Conservation (phyloP, 1,140 invertebrate species). For the Triops cancriformis region DNA sequence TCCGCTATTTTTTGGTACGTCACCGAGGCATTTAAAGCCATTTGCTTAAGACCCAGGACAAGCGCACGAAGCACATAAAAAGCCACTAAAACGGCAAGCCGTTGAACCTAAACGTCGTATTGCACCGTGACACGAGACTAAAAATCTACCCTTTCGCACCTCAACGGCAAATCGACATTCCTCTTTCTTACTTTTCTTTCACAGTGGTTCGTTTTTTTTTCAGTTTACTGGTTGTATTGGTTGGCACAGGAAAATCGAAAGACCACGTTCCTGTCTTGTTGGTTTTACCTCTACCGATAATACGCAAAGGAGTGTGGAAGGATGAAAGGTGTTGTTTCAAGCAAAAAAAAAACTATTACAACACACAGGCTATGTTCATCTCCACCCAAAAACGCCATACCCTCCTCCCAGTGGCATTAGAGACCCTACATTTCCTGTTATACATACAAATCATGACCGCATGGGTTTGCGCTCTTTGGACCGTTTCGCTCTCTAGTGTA, state of each 20-base stretch:
- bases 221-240: too few relatives aligned
- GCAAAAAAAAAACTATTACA: slow-evolving; percentile 4
- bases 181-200: neutral
- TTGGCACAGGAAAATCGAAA: neutral
- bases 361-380: neutral
- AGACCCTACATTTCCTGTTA: neutral
- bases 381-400: neutral
- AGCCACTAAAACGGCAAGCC: neutral
- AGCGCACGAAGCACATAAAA: neutral
- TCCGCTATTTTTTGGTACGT: neutral
- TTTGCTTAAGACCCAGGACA: neutral
- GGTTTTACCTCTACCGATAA: neutral
- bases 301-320: too few relatives aligned
- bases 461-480: too few relatives aligned
- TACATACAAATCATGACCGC: neutral
- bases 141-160: neutral
- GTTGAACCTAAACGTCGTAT: slow-evolving; percentile 4
- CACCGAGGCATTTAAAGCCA: neutral
- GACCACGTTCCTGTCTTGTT: neutral
- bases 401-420: slow-evolving; percentile 1
- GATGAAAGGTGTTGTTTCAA: slow-evolving; percentile 12
- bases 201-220: too few relatives aligned
- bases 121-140: slow-evolving; percentile 1
- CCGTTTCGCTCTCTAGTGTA: neutral
- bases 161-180: neutral